phyloP scores from a whole-genome alignment of 2,888 invertebrate genomes.

The Epinotia nisella region DNA sequence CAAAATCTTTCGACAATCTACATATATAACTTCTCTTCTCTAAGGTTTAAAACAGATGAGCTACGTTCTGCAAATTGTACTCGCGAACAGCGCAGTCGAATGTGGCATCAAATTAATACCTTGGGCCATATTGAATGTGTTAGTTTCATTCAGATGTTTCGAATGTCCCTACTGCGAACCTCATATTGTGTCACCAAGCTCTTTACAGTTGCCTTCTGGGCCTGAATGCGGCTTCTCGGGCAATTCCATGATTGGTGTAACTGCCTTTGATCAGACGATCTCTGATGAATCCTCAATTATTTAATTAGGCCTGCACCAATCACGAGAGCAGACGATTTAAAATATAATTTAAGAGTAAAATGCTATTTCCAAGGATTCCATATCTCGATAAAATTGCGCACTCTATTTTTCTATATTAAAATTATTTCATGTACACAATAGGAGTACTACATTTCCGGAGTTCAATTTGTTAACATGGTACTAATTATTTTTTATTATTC shows the following conservation, averaged over 20 bases:
- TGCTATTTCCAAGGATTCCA: not conserved
- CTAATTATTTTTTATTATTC: too few relatives aligned
- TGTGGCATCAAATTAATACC: too few relatives aligned
- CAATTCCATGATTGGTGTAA: conserved; percentile 76
- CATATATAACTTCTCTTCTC: not conserved
- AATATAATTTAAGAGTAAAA: not conserved
- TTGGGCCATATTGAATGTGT: not conserved
- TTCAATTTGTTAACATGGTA: too few relatives aligned
- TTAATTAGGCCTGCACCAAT: conserved; percentile 25
- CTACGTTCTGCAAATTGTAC: not conserved
- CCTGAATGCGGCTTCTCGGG: conserved; percentile 69
- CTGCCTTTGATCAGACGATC: conserved; percentile 69
- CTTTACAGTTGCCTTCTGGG: conserved; percentile 39
- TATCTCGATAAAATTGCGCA: not conserved
- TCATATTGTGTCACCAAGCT: conserved; percentile 12
- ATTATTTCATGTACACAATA: not conserved
- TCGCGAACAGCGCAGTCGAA: too few relatives aligned
- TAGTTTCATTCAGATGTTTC: not conserved
- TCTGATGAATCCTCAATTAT: conserved; percentile 54
- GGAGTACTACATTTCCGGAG: too few relatives aligned
- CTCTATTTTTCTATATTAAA: not conserved
- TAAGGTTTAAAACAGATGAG: not conserved
- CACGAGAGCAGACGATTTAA: not conserved
- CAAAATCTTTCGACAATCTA: not conserved
- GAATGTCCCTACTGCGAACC: conserved; percentile 23